Conservation (phyloP, 2,797 vertebrate genomes). For the Labroides dimidiatus region DNA sequence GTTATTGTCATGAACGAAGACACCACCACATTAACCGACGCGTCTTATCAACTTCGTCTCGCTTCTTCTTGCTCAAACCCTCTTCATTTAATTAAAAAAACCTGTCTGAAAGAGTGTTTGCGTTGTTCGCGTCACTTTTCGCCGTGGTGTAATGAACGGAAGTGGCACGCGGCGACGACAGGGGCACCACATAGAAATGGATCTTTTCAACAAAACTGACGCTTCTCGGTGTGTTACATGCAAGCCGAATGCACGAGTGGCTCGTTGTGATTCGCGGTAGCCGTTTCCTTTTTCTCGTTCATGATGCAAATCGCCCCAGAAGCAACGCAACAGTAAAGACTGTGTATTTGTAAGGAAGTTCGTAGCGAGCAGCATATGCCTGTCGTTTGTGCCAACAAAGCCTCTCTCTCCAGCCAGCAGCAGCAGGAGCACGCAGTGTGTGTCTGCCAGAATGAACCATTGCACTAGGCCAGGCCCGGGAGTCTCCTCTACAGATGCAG, state of each 20-base stretch:
- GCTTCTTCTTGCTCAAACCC: accelerated
- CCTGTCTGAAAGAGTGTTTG: background rate
- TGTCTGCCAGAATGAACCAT: slow-evolving; percentile 27
- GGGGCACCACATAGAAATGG: background rate
- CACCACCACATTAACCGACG: accelerated
- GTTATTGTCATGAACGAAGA: accelerated
- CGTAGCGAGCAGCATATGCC: slow-evolving; percentile 34
- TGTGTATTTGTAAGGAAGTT: slow-evolving; percentile 23
- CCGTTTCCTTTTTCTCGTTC: accelerated
- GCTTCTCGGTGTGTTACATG: accelerated
- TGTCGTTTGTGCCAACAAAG: slow-evolving; percentile 73
- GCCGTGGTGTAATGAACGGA: background rate
- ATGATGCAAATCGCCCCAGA: background rate
- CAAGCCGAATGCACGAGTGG: slow-evolving; percentile 5
- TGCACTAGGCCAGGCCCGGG: slow-evolving; percentile 49
- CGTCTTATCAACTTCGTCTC: slow-evolving; percentile 5
- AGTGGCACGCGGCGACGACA: background rate
- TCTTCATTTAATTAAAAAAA: background rate
- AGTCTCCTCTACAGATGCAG: slow-evolving; percentile 62
- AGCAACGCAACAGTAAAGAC: background rate
- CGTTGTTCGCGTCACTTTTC: background rate
- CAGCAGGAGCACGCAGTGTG: slow-evolving; percentile 42
- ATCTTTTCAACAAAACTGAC: background rate
- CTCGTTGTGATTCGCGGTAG: accelerated
- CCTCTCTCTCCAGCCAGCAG: slow-evolving; percentile 57